Conservation (phyloP, 2,113 vertebrate species). For the Rhynchomys soricoides region DNA sequence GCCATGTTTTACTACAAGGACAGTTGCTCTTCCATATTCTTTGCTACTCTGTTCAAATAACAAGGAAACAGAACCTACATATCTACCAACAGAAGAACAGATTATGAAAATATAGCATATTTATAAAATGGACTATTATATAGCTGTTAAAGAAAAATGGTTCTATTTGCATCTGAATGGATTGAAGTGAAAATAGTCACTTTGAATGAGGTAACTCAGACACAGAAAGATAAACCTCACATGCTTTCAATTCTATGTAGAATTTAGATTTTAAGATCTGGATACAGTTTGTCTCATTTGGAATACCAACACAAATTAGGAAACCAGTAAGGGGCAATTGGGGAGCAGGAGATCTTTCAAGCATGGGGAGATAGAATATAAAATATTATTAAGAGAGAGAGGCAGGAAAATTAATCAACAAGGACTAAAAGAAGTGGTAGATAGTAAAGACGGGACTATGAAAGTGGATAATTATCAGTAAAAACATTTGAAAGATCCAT, state of each 20-base stretch:
- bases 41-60: not conserved
- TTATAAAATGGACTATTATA: not conserved
- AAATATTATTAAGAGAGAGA: not conserved
- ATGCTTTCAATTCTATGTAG: not conserved
- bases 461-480: not conserved
- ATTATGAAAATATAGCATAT: not conserved
- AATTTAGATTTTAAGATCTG: not conserved
- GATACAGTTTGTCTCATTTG: not conserved
- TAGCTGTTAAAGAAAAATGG: not conserved
- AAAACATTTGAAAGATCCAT: not conserved
- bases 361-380: not conserved
- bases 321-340: not conserved
- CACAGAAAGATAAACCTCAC: not conserved
- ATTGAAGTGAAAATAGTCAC: not conserved
- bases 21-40: not conserved
- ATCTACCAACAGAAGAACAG: not conserved
- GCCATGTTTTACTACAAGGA: not conserved
- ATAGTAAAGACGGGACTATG: not conserved
- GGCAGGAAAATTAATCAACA: not conserved
- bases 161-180: not conserved
- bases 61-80: not conserved
- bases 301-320: not conserved
- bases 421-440: not conserved
- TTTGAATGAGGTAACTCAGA: not conserved
- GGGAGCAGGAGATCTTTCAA: not conserved